Percentiles rank a stretch among this genome's conserved stretches.
These are phyloP conservation scores for Laspeyria flexula DNA, from an alignment of 2,888 invertebrate genomes.

Conservation along the genomic window DNA sequence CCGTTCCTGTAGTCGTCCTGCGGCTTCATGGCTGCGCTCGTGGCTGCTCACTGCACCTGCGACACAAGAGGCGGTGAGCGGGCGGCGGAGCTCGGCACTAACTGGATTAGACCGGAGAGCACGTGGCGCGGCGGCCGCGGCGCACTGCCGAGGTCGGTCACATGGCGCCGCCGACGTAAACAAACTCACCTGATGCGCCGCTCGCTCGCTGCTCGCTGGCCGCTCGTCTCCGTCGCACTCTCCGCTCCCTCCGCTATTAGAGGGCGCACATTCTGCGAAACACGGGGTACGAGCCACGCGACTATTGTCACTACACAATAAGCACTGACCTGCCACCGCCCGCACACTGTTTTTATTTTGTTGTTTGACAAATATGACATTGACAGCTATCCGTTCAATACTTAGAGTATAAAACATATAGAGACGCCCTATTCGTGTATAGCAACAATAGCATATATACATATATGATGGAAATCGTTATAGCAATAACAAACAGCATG, in stretches of 20 bases:
- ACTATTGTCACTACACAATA: slow-evolving; percentile 12
- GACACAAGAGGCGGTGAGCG: slow-evolving; percentile 27
- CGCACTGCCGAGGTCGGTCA: slow-evolving; percentile 54
- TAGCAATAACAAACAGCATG: no score
- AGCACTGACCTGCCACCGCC: slow-evolving; percentile 38
- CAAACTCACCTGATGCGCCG: slow-evolving; percentile 63
- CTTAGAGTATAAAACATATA: no score
- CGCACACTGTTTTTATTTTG: slow-evolving; percentile 55
- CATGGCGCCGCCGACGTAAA: slow-evolving; percentile 57
- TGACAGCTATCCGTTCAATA: slow-evolving; percentile 27
- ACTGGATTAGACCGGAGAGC: slow-evolving; percentile 53
- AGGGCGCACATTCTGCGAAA: slow-evolving; percentile 20
- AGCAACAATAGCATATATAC: no score
- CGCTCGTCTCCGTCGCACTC: slow-evolving; percentile 2
- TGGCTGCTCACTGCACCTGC: slow-evolving; percentile 30
- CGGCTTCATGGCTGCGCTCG: slow-evolving; percentile 60
- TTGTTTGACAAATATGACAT: slow-evolving; percentile 30
- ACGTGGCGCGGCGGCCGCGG: slow-evolving; percentile 42
- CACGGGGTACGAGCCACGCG: slow-evolving; percentile 25
- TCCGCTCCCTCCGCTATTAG: slow-evolving; percentile 9
- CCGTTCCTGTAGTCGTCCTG: slow-evolving; percentile 69
- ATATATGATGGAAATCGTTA: no score
- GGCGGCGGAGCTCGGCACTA: slow-evolving; percentile 34
- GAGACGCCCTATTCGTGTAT: no score
- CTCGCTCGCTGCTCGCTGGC: slow-evolving; percentile 15